Percentiles rank a stretch among this genome's conserved stretches.
These are phyloP conservation scores for Clarias laeviceps DNA, from an alignment of 2,797 vertebrate genomes.

Conservation along the genomic window DNA sequence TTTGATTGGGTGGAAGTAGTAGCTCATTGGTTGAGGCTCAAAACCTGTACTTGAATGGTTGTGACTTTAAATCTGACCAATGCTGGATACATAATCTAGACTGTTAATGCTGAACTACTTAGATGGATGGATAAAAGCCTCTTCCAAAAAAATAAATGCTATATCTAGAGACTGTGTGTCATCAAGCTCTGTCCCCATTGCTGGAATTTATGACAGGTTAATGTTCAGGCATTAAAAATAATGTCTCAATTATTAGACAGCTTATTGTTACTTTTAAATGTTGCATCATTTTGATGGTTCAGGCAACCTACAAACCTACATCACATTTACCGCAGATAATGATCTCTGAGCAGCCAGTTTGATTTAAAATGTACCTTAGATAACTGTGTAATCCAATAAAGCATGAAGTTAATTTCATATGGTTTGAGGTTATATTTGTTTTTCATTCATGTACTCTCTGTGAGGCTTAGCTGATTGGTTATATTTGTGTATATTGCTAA, in stretches of 20 bases:
- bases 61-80: neutral
- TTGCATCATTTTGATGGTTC: no score
- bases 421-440: slow-evolving; percentile 1
- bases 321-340: neutral
- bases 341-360: neutral
- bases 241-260: neutral
- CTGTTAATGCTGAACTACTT: neutral
- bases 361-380: neutral
- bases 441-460: neutral
- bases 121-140: neutral
- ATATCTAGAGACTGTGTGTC: neutral
- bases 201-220: neutral
- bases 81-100: neutral
- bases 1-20: neutral
- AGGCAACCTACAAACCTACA: neutral
- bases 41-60: neutral
- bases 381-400: neutral
- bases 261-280: neutral
- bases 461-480: neutral
- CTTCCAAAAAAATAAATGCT: neutral
- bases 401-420: neutral
- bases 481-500: neutral
- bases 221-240: neutral
- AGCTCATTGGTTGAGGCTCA: neutral
- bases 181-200: neutral